A percentile compares a stretch with the other conserved stretches of the same genome.
These are phyloP conservation scores for Corbicula japonica DNA, from an alignment of 2,888 invertebrate species.

Conservation along the genomic window DNA sequence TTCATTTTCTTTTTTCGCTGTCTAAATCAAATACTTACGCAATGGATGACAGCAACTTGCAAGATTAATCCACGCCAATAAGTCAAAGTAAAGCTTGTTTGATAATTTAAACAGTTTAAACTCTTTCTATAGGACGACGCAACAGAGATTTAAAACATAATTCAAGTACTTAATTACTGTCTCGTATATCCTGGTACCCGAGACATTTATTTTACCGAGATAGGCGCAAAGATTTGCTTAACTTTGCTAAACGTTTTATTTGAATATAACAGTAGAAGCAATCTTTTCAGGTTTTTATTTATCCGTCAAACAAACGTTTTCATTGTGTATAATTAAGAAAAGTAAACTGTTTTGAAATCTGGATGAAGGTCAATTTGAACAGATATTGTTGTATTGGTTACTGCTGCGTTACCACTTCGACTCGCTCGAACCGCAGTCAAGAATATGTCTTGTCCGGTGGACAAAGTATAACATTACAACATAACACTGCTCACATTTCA, in stretches of 20 bases:
- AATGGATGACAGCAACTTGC: conserved; percentile 38
- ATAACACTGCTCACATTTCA: no score
- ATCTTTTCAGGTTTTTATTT: no score
- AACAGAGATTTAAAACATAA: conserved; percentile 59
- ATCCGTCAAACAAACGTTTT: no score
- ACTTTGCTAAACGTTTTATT: neutral
- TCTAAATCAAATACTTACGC: conserved; percentile 61
- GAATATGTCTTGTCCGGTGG: no score
- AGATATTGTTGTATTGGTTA: no score
- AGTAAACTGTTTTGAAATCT: conserved; percentile 14
- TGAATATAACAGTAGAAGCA: conserved; percentile 14
- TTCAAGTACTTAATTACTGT: conserved; percentile 57
- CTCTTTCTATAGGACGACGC: conserved; percentile 36
- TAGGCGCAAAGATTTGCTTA: conserved; percentile 24
- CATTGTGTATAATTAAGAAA: no score
- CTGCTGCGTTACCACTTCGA: no score
- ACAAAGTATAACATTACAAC: no score
- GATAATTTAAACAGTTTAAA: conserved; percentile 58
- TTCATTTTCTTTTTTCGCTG: conserved; percentile 39
- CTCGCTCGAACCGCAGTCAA: no score
- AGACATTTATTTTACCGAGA: conserved; percentile 33
- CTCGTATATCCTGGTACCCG: conserved; percentile 44
- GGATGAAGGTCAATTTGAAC: no score
- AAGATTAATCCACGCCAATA: conserved; percentile 60
- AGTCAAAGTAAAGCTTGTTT: conserved; percentile 62